Percentiles rank a stretch among this genome's conserved stretches.
phyloP scores from a whole-genome alignment of 2,888 invertebrate species.

The Entomobrya proxima region DNA sequence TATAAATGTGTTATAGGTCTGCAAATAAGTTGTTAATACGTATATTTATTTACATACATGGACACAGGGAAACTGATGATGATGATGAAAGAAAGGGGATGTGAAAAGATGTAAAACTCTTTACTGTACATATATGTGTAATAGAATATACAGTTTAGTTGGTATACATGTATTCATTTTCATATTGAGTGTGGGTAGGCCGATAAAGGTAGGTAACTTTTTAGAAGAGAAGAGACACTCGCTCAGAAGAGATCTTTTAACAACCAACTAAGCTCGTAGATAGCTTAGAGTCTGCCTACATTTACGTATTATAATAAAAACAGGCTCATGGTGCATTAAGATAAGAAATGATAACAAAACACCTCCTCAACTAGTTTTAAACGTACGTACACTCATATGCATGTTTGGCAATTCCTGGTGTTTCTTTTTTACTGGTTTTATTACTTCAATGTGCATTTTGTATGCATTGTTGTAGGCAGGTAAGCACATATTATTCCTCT shows the following conservation, averaged over 20 bases:
- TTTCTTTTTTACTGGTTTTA: constrained; percentile 26
- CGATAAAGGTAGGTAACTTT: neutral
- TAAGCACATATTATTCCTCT: neutral
- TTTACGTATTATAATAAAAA: constrained; percentile 35
- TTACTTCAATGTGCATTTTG: neutral
- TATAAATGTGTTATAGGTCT: constrained; percentile 50
- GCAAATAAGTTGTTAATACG: constrained; percentile 59
- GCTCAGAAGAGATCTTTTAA: constrained; percentile 29
- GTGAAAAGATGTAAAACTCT: constrained; percentile 38
- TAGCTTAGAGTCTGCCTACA: constrained; percentile 26
- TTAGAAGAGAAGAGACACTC: neutral
- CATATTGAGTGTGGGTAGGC: neutral
- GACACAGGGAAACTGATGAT: constrained; percentile 57
- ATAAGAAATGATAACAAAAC: constrained; percentile 57
- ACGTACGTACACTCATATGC: neutral
- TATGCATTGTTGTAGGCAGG: constrained; percentile 14
- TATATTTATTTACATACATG: constrained; percentile 69
- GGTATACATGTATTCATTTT: too few species aligned
- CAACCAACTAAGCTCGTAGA: constrained; percentile 35
- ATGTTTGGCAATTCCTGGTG: constrained; percentile 9
- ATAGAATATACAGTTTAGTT: neutral
- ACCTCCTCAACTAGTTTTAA: constrained; percentile 34
- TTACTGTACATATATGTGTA: neutral
- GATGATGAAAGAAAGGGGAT: constrained; percentile 67
- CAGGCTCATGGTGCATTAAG: constrained; percentile 68